These are phyloP conservation scores for Zootermopsis nevadensis DNA, from an alignment of 2,888 invertebrate species.

Conservation along the genomic window DNA sequence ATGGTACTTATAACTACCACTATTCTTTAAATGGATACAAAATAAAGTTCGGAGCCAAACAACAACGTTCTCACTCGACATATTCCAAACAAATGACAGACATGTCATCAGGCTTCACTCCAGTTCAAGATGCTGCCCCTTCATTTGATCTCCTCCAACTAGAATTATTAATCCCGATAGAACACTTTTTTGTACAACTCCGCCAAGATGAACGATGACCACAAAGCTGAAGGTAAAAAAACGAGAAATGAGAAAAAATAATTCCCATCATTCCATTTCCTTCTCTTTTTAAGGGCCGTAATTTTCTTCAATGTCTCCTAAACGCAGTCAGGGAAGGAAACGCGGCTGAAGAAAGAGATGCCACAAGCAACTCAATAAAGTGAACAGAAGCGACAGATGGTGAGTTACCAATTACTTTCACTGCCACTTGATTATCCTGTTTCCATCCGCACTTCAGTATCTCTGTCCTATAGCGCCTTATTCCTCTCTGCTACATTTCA, in stretches of 20 bases:
- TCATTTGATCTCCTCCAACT: neutral
- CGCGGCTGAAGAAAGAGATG: constrained; percentile 16
- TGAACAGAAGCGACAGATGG: neutral
- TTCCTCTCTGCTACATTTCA: no score
- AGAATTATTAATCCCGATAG: constrained; percentile 28
- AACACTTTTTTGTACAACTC: constrained; percentile 32
- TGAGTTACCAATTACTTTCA: constrained; percentile 33
- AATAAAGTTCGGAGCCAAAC: no score
- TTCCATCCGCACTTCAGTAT: neutral
- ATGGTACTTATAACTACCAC: no score
- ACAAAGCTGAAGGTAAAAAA: constrained; percentile 35
- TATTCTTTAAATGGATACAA: no score
- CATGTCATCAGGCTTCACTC: neutral
- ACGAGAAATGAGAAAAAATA: constrained; percentile 38
- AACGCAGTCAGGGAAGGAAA: constrained; percentile 26
- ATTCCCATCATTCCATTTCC: constrained; percentile 17
- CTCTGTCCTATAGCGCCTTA: no score
- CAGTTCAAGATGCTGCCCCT: neutral
- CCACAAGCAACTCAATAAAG: constrained; percentile 6
- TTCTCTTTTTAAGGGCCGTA: constrained; percentile 24
- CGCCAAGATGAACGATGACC: constrained; percentile 41
- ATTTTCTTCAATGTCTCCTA: constrained; percentile 40
- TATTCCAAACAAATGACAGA: no score
- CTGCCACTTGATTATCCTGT: constrained; percentile 35
- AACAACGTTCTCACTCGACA: no score